Base-by-base conservation (phyloP, 2,113 vertebrate species). In the Ophthalmolycus amberensis region DNA sequence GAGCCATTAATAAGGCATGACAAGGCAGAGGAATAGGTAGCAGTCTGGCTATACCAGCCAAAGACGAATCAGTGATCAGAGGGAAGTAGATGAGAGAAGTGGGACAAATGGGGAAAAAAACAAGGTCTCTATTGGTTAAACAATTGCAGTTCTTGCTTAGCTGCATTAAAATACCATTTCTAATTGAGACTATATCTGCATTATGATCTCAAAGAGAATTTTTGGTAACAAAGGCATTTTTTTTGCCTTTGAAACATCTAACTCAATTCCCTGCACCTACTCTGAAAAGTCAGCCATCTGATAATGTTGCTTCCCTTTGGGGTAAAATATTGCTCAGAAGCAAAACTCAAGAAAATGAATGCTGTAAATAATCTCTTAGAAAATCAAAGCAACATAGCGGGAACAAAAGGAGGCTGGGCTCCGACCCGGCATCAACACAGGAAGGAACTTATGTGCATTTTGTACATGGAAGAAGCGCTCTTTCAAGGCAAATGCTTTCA, bases 1-100 rank as follows among this genome's bases (percentile, higher is more conserved):
- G 66, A 83, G 77, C 91, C 87, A 89, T 93, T 92, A 94, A 95
- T 93, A 94, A 93, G 87, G 82, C 79, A 91, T 90, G 92, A 93
- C 90, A 85, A 89, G 87, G 86, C 70, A 76, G 73, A 75, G 73
- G 77, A 89, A 75, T 66, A 82, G 75, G 82, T 74, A 82, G 79
- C 82, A 79, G 72, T 79, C 80, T 48, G 77, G 25, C 52, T 91
- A 64, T 32, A 87, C 66, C 85, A 87, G 76, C 78, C 59, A 75
- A 38, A 76, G 63, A 86, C 76, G 82, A 81, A 93, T 91, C 81
- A 91, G 79, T 84, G 82, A 89, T 91, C 78, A 83, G 67, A 70
- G 58, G 48, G 54, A 54, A 59, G 65, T 16, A 73, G 71, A 81
- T 32, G 56, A 75, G 58, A 72, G 56, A 66, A 25, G 32, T 42